phyloP scores from a whole-genome alignment of 2,797 vertebrate genomes.

The Chaunax sp. region DNA sequence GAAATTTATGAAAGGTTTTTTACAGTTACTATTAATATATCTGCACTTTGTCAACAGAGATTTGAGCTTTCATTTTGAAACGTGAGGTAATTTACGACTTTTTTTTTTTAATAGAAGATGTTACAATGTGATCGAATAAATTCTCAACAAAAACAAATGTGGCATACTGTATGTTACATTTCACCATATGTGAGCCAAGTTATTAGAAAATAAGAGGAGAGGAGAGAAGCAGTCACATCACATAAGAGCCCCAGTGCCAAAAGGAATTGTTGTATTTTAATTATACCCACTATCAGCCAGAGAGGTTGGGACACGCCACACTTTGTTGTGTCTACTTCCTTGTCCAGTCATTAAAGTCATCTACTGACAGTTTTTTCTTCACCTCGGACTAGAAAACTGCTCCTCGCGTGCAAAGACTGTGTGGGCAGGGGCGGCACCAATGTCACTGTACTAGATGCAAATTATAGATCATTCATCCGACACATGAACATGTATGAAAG shows the following conservation, averaged over 20 bases:
- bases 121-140: neutral
- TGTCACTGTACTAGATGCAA: slow-evolving; percentile 23
- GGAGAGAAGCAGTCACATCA: neutral
- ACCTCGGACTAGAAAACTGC: slow-evolving; percentile 22
- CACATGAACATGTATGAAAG: slow-evolving; percentile 7
- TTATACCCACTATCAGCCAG: slow-evolving; percentile 24
- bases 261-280: slow-evolving; percentile 28
- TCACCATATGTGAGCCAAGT: too few species aligned
- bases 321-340: slow-evolving; percentile 35
- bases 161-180: too few species aligned
- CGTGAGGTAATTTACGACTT: neutral
- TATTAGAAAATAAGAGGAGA: neutral
- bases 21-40: slow-evolving; percentile 1
- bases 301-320: slow-evolving; percentile 24
- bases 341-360: slow-evolving; percentile 20
- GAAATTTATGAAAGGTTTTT: slow-evolving; percentile 16
- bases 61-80: slow-evolving; percentile 12
- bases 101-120: too few species aligned
- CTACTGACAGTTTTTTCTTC: slow-evolving; percentile 42
- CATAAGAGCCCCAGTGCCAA: neutral
- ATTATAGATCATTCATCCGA: slow-evolving; percentile 31
- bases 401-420: slow-evolving; percentile 37
- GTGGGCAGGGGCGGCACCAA: slow-evolving; percentile 13
- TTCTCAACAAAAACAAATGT: too few species aligned
- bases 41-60: slow-evolving; percentile 3